Percentiles rank a stretch among this genome's conserved stretches.
phyloP scores from a whole-genome alignment of 1,140 invertebrate species.

The Trachymyrmex cornetzi region DNA sequence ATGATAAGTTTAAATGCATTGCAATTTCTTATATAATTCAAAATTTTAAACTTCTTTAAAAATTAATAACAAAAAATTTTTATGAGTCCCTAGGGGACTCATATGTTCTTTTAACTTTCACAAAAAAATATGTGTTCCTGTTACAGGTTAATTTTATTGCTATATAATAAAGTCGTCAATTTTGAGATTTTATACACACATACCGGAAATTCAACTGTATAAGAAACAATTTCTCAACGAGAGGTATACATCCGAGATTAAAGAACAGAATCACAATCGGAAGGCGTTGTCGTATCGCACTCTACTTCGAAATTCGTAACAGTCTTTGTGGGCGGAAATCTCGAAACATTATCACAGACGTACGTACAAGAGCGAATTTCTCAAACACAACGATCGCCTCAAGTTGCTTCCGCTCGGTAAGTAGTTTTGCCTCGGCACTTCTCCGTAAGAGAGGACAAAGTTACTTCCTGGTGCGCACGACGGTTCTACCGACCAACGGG shows the following conservation, averaged over 20 bases:
- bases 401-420: slow-evolving; percentile 34
- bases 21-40: too few species aligned
- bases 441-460: slow-evolving; percentile 26
- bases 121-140: too few species aligned
- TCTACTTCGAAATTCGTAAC: not conserved
- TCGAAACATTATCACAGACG: slow-evolving; percentile 57
- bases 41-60: too few species aligned
- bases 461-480: slow-evolving; percentile 43
- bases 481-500: slow-evolving; percentile 45
- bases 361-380: slow-evolving; percentile 58
- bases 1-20: too few species aligned
- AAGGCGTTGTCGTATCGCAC: slow-evolving; percentile 27
- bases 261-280: slow-evolving; percentile 32
- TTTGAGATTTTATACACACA: not conserved
- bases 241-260: slow-evolving; percentile 3
- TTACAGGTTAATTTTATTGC: too few species aligned
- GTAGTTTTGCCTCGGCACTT: slow-evolving; percentile 7
- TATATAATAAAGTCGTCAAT: not conserved
- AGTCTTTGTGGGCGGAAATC: slow-evolving; percentile 39
- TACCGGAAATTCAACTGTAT: not conserved
- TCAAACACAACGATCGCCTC: slow-evolving; percentile 56
- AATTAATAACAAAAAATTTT: too few species aligned
- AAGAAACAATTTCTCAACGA: slow-evolving; percentile 1
- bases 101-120: too few species aligned
- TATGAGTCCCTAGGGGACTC: too few species aligned